These are phyloP conservation scores for Eulemur macaco DNA, from an alignment of 2,113 vertebrate genomes.

Conservation along the genomic window DNA sequence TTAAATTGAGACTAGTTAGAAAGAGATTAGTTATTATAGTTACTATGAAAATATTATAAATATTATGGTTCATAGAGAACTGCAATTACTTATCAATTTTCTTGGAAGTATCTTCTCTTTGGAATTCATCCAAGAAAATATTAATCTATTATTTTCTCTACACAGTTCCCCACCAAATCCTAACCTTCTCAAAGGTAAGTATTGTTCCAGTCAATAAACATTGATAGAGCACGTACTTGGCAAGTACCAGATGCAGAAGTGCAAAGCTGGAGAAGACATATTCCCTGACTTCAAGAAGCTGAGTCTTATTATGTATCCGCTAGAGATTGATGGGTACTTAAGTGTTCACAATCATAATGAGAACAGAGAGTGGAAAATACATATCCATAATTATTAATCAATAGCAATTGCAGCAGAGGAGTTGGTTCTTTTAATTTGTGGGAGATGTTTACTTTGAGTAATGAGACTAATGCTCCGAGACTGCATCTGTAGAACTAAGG, in stretches of 20 bases:
- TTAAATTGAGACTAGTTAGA: background rate
- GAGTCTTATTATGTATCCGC: background rate
- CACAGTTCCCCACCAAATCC: background rate
- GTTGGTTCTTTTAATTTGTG: background rate
- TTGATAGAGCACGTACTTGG: background rate
- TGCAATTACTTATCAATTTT: background rate
- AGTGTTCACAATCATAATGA: background rate
- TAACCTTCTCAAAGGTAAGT: background rate
- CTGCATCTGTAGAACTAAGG: background rate
- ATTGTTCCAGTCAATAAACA: background rate
- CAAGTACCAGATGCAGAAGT: rapidly evolving
- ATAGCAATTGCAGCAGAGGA: background rate
- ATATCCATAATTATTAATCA: background rate
- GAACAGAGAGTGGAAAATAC: slow-evolving; percentile 4
- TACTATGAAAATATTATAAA: background rate
- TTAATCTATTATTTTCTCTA: background rate
- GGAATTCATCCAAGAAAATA: slow-evolving; percentile 12
- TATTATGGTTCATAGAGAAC: background rate
- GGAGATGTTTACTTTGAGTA: background rate
- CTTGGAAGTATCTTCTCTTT: background rate
- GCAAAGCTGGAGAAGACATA: background rate
- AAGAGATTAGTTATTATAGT: background rate
- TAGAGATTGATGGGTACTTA: background rate
- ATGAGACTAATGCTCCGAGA: background rate
- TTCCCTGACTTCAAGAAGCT: background rate